Conservation (phyloP, 1,140 invertebrate species). For the Rhopalosiphum maidis region DNA sequence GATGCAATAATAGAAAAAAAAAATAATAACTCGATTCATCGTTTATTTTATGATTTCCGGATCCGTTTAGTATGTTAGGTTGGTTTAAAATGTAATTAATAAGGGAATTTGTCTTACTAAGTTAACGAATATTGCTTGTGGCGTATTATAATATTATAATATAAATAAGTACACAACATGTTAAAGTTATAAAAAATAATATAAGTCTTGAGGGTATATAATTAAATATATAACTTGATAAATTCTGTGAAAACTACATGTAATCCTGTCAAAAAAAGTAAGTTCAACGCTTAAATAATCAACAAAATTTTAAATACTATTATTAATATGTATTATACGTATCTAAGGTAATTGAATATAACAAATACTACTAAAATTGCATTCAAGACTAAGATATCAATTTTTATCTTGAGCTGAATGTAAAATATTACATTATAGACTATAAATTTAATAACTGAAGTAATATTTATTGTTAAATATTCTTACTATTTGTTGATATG, state of each 20-base stretch:
- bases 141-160: not conserved
- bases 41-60: not conserved
- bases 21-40: not conserved
- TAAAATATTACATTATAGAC: not conserved
- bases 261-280: not conserved
- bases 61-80: not conserved
- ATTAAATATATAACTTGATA: not conserved
- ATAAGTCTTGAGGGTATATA: not conserved
- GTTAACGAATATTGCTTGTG: not conserved
- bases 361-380: not conserved
- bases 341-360: not conserved
- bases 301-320: not conserved
- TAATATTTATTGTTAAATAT: not conserved
- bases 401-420: not conserved
- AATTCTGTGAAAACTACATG: not conserved
- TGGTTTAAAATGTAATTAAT: not conserved
- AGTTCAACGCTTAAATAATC: not conserved
- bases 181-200: not conserved
- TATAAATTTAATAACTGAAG: not conserved
- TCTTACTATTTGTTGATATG: constrained; percentile 2
- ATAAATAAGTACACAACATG: not conserved
- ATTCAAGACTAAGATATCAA: not conserved
- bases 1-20: not conserved
- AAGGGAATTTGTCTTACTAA: not conserved
- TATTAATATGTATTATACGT: not conserved